A percentile compares a stretch with the other conserved stretches of the same genome.
These are phyloP conservation scores for Coenonympha arcania DNA, from an alignment of 2,888 invertebrate species.

Conservation along the genomic window DNA sequence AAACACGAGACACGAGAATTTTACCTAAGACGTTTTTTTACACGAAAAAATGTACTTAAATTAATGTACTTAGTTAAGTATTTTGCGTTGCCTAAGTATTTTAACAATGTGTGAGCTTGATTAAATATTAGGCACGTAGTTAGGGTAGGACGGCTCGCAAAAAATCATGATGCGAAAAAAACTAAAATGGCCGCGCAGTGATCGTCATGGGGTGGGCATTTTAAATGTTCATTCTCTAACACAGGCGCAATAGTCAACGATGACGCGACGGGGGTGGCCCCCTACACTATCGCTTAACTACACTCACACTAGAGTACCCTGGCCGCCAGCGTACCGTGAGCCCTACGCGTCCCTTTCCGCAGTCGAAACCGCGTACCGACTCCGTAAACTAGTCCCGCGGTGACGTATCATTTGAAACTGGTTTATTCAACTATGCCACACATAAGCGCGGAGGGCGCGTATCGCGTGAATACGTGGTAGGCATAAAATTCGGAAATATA, in stretches of 20 bases:
- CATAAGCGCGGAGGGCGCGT: constrained; percentile 31
- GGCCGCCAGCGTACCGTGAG: constrained; percentile 35
- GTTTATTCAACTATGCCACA: constrained; percentile 52
- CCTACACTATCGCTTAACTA: constrained; percentile 62
- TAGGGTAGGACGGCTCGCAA: constrained; percentile 31
- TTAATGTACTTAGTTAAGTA: too few species aligned
- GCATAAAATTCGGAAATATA: constrained; percentile 72
- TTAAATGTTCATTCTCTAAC: constrained; percentile 71
- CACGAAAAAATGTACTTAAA: too few species aligned
- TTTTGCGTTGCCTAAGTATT: too few species aligned
- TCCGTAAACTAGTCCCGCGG: constrained; percentile 29
- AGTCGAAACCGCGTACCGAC: constrained; percentile 20
- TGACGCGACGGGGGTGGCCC: constrained; percentile 64
- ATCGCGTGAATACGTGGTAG: constrained; percentile 43
- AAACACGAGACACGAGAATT: too few species aligned
- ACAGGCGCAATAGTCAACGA: constrained; percentile 68
- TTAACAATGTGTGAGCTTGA: background rate
- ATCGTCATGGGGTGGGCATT: constrained; percentile 69
- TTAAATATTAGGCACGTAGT: constrained; percentile 29
- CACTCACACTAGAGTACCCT: constrained; percentile 43
- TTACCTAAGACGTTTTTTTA: too few species aligned
- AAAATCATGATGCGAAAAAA: constrained; percentile 39
- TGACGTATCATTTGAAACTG: constrained; percentile 42
- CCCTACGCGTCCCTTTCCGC: constrained; percentile 32
- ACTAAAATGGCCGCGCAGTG: constrained; percentile 61